Conservation (phyloP, 2,113 vertebrate genomes). For the Brachyistius frenatus region DNA sequence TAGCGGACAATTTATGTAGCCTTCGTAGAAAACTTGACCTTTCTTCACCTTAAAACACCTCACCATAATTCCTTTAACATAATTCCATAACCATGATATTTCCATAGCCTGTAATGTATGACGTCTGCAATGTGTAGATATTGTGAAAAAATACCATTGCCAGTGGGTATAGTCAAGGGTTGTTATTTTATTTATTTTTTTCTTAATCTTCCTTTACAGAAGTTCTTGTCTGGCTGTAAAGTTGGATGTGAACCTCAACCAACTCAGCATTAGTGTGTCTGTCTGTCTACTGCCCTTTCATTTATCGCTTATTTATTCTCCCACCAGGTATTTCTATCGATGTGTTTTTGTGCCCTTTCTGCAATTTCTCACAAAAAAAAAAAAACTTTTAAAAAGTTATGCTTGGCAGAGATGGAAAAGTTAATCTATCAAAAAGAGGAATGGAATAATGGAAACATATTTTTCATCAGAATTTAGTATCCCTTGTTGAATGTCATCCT, state of each 20-base stretch:
- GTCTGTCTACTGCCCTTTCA: background rate
- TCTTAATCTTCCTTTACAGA: background rate
- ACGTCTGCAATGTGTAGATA: background rate
- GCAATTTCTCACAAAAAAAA: background rate
- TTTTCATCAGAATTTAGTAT: slow-evolving; percentile 5
- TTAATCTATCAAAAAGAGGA: background rate
- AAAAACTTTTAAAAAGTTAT: background rate
- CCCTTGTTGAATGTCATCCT: no score
- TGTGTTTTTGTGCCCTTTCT: background rate
- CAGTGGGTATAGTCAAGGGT: background rate
- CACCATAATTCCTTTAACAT: no score
- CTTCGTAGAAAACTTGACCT: no score
- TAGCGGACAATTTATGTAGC: no score
- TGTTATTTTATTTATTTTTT: background rate
- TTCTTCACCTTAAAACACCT: no score
- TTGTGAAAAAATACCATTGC: background rate
- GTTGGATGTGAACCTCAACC: background rate
- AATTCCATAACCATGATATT: background rate
- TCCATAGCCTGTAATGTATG: background rate
- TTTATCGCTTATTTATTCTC: background rate
- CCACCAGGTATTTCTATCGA: background rate
- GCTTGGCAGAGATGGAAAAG: background rate
- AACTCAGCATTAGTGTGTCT: no score
- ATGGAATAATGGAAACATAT: slow-evolving; percentile 4
- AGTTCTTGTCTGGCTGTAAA: background rate